phyloP scores from a whole-genome alignment of 2,888 invertebrate genomes.

The Eustalomyia histrio region DNA sequence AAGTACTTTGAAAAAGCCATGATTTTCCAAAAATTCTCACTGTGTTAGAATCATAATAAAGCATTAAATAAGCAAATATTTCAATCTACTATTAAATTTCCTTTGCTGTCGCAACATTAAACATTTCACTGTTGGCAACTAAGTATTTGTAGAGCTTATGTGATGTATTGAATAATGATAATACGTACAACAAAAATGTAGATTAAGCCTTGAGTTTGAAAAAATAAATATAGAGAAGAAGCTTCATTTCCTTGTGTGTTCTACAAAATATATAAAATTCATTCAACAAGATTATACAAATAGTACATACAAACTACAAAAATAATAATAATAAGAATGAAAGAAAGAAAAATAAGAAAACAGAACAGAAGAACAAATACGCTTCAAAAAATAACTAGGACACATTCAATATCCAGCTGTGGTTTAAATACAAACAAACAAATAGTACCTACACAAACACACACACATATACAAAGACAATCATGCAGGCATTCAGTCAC shows the following conservation, averaged over 20 bases:
- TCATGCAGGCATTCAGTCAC: background rate
- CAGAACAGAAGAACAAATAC: constrained; percentile 44
- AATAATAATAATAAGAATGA: constrained; percentile 8
- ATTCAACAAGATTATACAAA: constrained; percentile 31
- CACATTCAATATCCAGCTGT: constrained; percentile 58
- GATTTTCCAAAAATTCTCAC: too few relatives aligned
- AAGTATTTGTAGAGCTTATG: constrained; percentile 8
- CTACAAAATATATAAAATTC: constrained; percentile 10
- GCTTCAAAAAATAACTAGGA: constrained; percentile 64
- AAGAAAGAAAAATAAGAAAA: constrained; percentile 16
- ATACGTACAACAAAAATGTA: constrained; percentile 27
- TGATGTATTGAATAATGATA: constrained; percentile 40
- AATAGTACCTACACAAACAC: too few relatives aligned
- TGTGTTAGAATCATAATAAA: too few relatives aligned
- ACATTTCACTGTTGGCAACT: background rate
- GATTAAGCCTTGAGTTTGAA: constrained; percentile 49
- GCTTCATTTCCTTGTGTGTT: constrained; percentile 47
- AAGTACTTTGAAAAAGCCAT: too few relatives aligned
- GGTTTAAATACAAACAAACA: constrained; percentile 27
- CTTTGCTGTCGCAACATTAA: background rate
- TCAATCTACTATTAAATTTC: too few relatives aligned
- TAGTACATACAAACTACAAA: constrained; percentile 33
- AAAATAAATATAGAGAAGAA: constrained; percentile 23
- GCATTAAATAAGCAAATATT: too few relatives aligned
- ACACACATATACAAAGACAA: background rate